Evolutionary conservation across 2,888 invertebrate genomes (phyloP), one percentile per base, ranked within the genome.

Genomic region (Ashinkailepas kermadecensis): DNA sequence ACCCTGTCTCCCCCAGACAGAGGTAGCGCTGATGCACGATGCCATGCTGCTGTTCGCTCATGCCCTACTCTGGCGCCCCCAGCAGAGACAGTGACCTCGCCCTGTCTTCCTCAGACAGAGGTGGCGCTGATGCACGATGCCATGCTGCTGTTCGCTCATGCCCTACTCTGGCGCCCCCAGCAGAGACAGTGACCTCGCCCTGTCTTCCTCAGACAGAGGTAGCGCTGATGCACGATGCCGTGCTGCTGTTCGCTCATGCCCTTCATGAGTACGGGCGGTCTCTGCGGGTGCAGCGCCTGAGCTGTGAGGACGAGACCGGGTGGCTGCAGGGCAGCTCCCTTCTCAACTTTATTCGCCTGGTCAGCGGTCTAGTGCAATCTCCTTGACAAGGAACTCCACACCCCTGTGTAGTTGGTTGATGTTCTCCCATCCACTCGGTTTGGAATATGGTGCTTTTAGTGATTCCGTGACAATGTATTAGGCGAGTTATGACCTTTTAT

Each of bases 101-200:
- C n/a, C n/a, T n/a, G n/a, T 18, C 59, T 15, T 8, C n/a, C 15
- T 15, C 89, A 96, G 95, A 95, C 96, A 81, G 96, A 97, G 89
- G 96, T 96, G 18, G 97, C 97, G 3, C 89, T 98, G 83, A 96
- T 97, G 93, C 97, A 97, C 88, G 98, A 98, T 87, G 96, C 97
- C 4, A 97, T 97, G 81, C 93, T 95, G 89, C 90, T 97, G 85
- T 97, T 97, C 88, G 94, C 96, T 81, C 95, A 94, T 88, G 97
- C 96, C 7, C 89, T 98, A 39, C 39, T 4, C 39, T 39, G 39
- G 39, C 39, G 39, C 39, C 39, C 39, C 39, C 39, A 39, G 39
- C 4, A 1, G 39, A 4, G 39, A 39, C 39, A 39, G 2, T 39
- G 39, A 39, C 2, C 39, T 39, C 39, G 39, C 39, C 39, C 39